These are phyloP conservation scores for Hermaeophaga mercurialis DNA, from an alignment of 2,888 invertebrate genomes.

Conservation along the genomic window DNA sequence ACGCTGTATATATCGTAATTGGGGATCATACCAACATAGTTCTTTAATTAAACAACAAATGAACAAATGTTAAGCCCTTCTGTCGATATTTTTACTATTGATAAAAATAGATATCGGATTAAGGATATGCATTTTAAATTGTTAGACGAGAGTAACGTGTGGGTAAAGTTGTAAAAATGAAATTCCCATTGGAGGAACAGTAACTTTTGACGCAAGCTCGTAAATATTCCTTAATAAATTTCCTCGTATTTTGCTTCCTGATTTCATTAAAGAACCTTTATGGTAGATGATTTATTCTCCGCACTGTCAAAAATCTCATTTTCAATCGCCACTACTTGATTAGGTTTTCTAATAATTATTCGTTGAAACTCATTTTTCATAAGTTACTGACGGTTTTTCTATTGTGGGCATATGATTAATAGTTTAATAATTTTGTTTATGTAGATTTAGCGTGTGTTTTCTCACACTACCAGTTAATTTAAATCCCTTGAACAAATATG, in stretches of 20 bases:
- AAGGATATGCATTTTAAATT: too few species aligned
- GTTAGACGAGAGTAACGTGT: too few species aligned
- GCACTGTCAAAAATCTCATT: constrained; percentile 26
- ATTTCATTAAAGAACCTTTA: background rate
- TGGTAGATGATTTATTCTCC: constrained; percentile 22
- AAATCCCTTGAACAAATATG: constrained; percentile 12
- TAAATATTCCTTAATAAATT: too few species aligned
- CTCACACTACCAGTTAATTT: background rate
- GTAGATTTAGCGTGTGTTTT: constrained; percentile 28
- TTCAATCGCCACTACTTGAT: constrained; percentile 38
- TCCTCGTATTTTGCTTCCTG: background rate
- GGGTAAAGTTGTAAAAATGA: too few species aligned
- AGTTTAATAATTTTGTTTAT: constrained; percentile 30
- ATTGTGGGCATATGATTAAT: constrained; percentile 36
- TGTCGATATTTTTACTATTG: too few species aligned
- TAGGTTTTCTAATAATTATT: constrained; percentile 41
- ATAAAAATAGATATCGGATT: too few species aligned
- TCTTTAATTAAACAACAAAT: too few species aligned
- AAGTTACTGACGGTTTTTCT: constrained; percentile 31
- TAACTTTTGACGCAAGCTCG: too few species aligned
- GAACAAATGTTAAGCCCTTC: too few species aligned
- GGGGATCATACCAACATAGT: too few species aligned
- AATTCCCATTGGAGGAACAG: too few species aligned
- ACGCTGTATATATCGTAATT: too few species aligned
- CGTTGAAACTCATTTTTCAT: constrained; percentile 39